These are phyloP conservation scores for Euschistus heros DNA, from an alignment of 1,140 invertebrate species.

Conservation along the genomic window DNA sequence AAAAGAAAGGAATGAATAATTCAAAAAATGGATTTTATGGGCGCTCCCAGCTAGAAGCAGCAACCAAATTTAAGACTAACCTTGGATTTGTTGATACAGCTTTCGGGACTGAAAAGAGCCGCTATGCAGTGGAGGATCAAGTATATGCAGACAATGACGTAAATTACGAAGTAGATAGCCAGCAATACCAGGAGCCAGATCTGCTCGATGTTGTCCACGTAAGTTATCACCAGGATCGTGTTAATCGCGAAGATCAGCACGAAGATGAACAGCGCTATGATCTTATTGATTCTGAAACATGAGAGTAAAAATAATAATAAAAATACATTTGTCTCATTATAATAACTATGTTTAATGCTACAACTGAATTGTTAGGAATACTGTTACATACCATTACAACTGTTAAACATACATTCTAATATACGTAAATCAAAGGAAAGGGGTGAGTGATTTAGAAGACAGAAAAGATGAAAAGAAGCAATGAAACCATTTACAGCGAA, in stretches of 20 bases:
- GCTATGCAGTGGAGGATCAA: conserved; percentile 41
- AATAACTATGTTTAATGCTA: too few relatives aligned
- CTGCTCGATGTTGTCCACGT: conserved; percentile 14
- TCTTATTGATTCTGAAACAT: conserved; percentile 24
- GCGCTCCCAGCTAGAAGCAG: too few relatives aligned
- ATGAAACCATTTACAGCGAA: too few relatives aligned
- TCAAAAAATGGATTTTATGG: too few relatives aligned
- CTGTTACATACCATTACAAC: too few relatives aligned
- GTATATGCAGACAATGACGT: conserved; percentile 29
- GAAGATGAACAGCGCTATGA: conserved; percentile 21
- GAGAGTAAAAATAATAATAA: conserved; percentile 8
- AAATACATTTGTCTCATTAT: neutral
- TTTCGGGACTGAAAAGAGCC: conserved; percentile 17
- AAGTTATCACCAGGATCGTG: conserved; percentile 15
- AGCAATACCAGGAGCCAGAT: conserved; percentile 18
- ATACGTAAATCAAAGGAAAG: too few relatives aligned
- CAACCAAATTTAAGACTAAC: conserved; percentile 5
- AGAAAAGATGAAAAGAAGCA: too few relatives aligned
- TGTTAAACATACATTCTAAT: too few relatives aligned
- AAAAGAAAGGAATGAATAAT: too few relatives aligned
- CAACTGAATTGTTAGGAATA: too few relatives aligned
- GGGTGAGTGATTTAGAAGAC: too few relatives aligned
- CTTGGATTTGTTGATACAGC: conserved; percentile 16
- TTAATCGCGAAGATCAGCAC: conserved; percentile 21
- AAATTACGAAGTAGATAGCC: conserved; percentile 26